Evolutionary conservation across 2,797 vertebrate genomes (phyloP).

Genomic region (Psittacula echo): DNA sequence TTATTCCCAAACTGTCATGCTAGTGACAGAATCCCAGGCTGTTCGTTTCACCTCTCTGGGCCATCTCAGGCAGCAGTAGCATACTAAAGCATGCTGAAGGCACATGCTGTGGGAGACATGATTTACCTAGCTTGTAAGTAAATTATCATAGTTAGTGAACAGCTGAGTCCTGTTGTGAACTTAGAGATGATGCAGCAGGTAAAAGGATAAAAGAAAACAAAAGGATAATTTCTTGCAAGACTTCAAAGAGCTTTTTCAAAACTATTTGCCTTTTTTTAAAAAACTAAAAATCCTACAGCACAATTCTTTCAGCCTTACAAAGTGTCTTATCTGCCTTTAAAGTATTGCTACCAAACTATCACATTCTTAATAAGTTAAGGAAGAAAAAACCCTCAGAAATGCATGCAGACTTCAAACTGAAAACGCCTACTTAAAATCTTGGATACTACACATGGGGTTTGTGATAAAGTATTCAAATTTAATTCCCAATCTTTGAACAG

Average conservation of each 20-base stretch:
- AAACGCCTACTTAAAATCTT: background rate
- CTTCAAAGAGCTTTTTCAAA: background rate
- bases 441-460: background rate
- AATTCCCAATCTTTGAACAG: background rate
- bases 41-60: background rate
- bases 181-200: background rate
- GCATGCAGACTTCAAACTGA: background rate
- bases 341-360: background rate
- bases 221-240: background rate
- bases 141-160: background rate
- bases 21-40: background rate
- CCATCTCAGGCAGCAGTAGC: background rate
- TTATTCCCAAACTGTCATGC: background rate
- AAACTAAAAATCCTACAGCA: background rate
- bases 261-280: background rate
- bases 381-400: background rate
- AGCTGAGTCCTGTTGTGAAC: background rate
- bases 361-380: background rate
- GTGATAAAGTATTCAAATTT: background rate
- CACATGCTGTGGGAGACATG: rapidly evolving
- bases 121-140: background rate
- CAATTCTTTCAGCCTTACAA: background rate
- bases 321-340: background rate
- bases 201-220: background rate
- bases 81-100: background rate